A percentile compares a stretch with the other conserved stretches of the same genome.
These are phyloP conservation scores for Misgurnus anguillicaudatus DNA, from an alignment of 2,113 vertebrate genomes.

Conservation along the genomic window DNA sequence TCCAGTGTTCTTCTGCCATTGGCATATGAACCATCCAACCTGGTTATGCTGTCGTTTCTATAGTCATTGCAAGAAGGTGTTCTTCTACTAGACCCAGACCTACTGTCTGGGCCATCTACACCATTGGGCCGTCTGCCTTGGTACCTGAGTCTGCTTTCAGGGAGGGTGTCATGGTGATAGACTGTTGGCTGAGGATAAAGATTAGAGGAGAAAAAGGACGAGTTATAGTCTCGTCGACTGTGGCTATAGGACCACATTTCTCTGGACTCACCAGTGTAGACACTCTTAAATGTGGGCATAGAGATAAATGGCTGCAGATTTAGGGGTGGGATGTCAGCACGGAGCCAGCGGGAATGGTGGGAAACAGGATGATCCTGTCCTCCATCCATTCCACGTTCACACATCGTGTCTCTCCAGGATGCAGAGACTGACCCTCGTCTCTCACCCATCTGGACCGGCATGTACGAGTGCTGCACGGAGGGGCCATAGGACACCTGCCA, in stretches of 20 bases:
- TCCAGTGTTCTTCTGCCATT: conserved; percentile 72
- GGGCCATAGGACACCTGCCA: conserved; percentile 72
- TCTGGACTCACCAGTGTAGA: conserved; percentile 66
- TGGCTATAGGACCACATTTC: conserved; percentile 72
- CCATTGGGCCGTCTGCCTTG: conserved; percentile 71
- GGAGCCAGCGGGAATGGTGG: conserved; percentile 71
- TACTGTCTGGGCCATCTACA: conserved; percentile 69
- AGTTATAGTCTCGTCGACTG: conserved; percentile 66
- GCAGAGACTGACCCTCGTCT: conserved; percentile 66
- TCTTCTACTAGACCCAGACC: conserved; percentile 66
- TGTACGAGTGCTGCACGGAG: conserved; percentile 64
- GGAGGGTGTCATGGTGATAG: conserved; percentile 64
- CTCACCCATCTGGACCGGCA: conserved; percentile 65
- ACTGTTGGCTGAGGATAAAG: conserved; percentile 65
- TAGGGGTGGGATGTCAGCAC: conserved; percentile 61
- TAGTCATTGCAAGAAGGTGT: conserved; percentile 62
- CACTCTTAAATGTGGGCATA: conserved; percentile 68
- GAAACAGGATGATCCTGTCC: conserved; percentile 58
- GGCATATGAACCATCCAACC: conserved; percentile 62
- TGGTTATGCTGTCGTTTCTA: conserved; percentile 59
- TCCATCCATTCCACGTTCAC: conserved; percentile 31
- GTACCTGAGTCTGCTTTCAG: conserved; percentile 67
- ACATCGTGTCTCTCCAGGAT: conserved; percentile 72
- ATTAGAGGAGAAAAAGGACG: conserved; percentile 65
- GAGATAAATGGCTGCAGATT: conserved; percentile 63